These are phyloP conservation scores for Nasonovia ribisnigri DNA, from an alignment of 2,888 invertebrate species.

Conservation along the genomic window DNA sequence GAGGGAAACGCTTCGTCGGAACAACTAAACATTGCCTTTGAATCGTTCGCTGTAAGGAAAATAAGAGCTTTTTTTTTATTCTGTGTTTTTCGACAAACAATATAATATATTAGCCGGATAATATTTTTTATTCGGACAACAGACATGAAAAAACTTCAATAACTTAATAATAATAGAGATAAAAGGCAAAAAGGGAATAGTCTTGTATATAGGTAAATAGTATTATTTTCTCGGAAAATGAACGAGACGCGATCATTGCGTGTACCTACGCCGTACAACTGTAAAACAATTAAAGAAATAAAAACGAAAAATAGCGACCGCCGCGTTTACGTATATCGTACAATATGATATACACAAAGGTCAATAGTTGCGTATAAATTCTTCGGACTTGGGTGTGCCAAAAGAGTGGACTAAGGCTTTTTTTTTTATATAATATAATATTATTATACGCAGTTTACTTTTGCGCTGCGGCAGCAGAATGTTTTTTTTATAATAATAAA, in stretches of 20 bases:
- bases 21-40: background rate
- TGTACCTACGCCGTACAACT: background rate
- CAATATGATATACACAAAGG: background rate
- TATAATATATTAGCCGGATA: background rate
- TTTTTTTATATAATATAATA: background rate
- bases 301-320: background rate
- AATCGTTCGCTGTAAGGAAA: conserved; percentile 9
- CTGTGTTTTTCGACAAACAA: background rate
- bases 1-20: background rate
- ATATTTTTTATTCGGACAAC: background rate
- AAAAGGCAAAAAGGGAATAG: no score
- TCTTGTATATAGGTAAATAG: no score
- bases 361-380: background rate
- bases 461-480: conserved; percentile 10
- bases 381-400: background rate
- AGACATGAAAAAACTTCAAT: background rate
- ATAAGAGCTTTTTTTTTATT: background rate
- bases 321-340: background rate
- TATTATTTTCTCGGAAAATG: background rate
- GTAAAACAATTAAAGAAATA: background rate
- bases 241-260: background rate
- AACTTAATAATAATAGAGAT: background rate
- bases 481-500: background rate
- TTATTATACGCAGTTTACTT: background rate
- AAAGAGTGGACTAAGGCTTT: background rate